These are phyloP conservation scores for Tachysurus vachellii DNA, from an alignment of 2,113 vertebrate species.

Conservation along the genomic window DNA sequence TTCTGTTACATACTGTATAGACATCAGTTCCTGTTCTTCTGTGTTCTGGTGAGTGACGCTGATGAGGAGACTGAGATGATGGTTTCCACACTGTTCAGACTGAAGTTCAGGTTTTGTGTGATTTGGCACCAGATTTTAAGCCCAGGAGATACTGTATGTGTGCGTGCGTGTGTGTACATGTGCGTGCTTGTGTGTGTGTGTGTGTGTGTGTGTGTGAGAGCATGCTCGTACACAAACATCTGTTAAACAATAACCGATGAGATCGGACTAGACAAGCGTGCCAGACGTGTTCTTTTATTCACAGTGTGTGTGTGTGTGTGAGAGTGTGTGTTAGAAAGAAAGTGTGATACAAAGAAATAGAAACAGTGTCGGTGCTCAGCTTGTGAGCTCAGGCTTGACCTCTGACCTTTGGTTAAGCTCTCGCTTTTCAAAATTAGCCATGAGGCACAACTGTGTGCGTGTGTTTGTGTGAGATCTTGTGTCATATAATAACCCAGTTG, in stretches of 20 bases:
- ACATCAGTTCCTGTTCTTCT: background rate
- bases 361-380: background rate
- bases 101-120: background rate
- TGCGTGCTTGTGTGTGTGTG: background rate
- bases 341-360: constrained; percentile 46
- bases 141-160: background rate
- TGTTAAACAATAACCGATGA: background rate
- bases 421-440: constrained; percentile 22
- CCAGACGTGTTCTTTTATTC: background rate
- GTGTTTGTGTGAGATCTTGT: background rate
- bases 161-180: background rate
- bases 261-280: background rate
- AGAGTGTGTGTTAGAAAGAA: constrained; percentile 49
- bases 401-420: constrained; percentile 37
- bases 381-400: constrained; percentile 24
- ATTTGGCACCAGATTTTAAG: background rate
- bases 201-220: constrained; percentile 12
- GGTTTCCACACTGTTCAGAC: background rate
- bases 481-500: background rate
- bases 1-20: background rate
- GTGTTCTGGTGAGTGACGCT: background rate
- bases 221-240: background rate
- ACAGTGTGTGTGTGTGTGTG: constrained; percentile 43
- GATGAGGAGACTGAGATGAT: background rate
- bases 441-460: background rate